Percentiles rank a stretch among this genome's conserved stretches.
phyloP scores from a whole-genome alignment of 1,140 invertebrate species.

The Chionoecetes opilio region DNA sequence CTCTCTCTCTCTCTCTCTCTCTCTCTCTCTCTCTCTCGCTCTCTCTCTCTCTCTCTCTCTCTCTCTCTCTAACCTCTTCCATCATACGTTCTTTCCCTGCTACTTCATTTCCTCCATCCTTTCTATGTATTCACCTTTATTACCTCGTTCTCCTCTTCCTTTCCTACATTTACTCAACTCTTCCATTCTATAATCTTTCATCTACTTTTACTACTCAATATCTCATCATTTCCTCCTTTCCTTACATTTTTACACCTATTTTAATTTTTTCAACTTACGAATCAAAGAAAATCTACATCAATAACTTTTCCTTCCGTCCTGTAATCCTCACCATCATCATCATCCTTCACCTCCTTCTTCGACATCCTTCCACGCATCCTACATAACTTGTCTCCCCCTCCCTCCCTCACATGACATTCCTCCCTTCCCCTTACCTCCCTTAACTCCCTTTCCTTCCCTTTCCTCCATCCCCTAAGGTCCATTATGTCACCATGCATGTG shows the following conservation, averaged over 20 bases:
- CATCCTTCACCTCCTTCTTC: not conserved
- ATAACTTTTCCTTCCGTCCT: no score
- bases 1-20: not conserved
- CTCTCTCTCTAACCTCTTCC: not conserved
- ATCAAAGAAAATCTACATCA: no score
- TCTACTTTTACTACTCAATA: not conserved
- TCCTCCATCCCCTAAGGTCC: conserved; percentile 33
- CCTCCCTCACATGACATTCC: not conserved
- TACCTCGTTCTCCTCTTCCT: not conserved
- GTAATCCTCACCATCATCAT: no score
- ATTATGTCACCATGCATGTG: conserved; percentile 67
- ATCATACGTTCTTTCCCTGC: not conserved
- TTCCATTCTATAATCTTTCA: not conserved
- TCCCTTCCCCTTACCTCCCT: not conserved
- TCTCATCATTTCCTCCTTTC: not conserved
- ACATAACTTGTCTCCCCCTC: not conserved
- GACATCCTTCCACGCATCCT: not conserved
- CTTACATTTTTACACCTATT: no score
- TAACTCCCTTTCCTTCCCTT: not conserved
- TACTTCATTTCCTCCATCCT: not conserved
- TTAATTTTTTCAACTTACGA: no score
- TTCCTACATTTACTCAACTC: not conserved
- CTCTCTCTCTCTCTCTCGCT: not conserved
- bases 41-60: not conserved
- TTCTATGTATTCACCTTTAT: not conserved